Conservation (phyloP, 2,888 invertebrate species). For the Platycheirus albimanus region DNA sequence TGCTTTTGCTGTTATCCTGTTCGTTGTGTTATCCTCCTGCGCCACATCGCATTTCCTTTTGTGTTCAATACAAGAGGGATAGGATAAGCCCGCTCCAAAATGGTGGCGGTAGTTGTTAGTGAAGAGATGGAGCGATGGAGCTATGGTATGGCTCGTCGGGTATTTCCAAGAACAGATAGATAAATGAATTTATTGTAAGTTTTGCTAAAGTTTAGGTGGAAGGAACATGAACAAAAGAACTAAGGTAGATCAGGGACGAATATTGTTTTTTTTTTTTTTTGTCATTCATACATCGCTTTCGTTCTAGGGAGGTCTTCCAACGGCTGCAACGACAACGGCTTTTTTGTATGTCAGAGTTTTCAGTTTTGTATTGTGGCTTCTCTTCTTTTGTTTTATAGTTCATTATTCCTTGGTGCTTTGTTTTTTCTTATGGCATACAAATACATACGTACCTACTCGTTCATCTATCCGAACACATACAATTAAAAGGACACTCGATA, state of each 20-base stretch:
- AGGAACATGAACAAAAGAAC: constrained; percentile 54
- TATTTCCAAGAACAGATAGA: constrained; percentile 63
- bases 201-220: constrained; percentile 65
- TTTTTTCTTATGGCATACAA: constrained; percentile 20
- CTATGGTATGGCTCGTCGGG: constrained; percentile 8
- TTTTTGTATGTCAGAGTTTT: neutral
- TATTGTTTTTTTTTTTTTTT: constrained; percentile 13
- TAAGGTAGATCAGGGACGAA: constrained; percentile 66
- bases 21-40: constrained; percentile 46
- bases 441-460: neutral
- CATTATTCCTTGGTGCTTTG: constrained; percentile 66
- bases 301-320: constrained; percentile 1
- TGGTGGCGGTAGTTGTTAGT: neutral
- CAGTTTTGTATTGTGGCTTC: constrained; percentile 56
- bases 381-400: constrained; percentile 67
- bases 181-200: constrained; percentile 74
- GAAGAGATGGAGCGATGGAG: constrained; percentile 4
- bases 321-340: too few relatives aligned
- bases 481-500: constrained; percentile 59
- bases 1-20: constrained; percentile 48
- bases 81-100: constrained; percentile 8
- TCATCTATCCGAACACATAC: neutral
- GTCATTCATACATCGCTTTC: constrained; percentile 10
- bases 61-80: constrained; percentile 46
- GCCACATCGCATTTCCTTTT: constrained; percentile 66